Evolutionary conservation across 35 echinoderm and acorn worm species (phyloP).

Genomic region (Apostichopus japonicus): DNA sequence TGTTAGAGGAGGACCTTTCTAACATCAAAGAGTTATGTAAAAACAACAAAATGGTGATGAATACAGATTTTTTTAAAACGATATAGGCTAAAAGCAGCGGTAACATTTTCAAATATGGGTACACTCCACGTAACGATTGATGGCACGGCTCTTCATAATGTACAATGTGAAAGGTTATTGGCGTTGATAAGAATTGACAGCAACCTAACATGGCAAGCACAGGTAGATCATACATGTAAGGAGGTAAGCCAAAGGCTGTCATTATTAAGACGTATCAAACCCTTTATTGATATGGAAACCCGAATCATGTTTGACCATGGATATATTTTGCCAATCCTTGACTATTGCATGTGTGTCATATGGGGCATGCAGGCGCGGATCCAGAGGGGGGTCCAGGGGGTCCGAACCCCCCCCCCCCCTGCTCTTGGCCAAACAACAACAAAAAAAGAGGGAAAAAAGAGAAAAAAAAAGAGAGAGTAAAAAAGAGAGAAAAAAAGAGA

Average conservation of each 20-base stretch:
- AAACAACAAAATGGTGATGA: background rate
- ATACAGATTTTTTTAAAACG: background rate
- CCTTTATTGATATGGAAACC: background rate
- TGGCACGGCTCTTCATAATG: background rate
- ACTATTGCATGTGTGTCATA: background rate
- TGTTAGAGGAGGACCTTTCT: background rate
- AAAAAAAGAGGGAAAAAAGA: too few relatives aligned
- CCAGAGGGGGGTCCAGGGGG: too few relatives aligned
- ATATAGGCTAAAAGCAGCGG: background rate
- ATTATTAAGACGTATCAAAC: background rate
- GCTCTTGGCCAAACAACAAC: too few relatives aligned
- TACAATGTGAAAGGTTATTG: background rate
- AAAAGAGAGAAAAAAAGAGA: too few relatives aligned
- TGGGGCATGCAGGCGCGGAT: too few relatives aligned
- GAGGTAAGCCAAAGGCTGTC: background rate
- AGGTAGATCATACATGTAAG: background rate
- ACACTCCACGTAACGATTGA: background rate
- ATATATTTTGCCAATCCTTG: background rate
- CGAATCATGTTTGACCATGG: background rate
- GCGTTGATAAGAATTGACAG: background rate
- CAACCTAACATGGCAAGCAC: background rate
- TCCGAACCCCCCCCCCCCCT: too few relatives aligned
- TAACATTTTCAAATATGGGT: background rate
- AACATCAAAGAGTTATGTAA: background rate
- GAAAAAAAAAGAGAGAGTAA: too few relatives aligned